phyloP scores from a whole-genome alignment of 1,140 invertebrate genomes.

The Nilaparvata lugens region DNA sequence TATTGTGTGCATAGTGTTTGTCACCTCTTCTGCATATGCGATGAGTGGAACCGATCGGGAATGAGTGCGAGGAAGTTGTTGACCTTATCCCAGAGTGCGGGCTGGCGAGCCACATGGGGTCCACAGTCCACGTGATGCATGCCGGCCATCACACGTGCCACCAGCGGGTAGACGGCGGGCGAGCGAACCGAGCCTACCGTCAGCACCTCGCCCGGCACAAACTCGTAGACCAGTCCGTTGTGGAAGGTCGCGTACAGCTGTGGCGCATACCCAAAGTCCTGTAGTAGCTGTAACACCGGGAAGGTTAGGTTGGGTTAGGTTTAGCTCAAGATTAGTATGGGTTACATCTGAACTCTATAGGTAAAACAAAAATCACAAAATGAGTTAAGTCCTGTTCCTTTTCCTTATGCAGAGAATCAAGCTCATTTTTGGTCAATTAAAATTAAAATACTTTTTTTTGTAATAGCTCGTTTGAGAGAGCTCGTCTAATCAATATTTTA shows the following conservation, averaged over 20 bases:
- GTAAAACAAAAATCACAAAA: no score
- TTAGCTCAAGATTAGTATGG: no score
- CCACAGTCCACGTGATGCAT: conserved; percentile 56
- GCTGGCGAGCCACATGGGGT: conserved; percentile 29
- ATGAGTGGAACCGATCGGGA: conserved; percentile 38
- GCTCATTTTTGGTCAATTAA: no score
- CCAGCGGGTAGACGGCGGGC: conserved; percentile 57
- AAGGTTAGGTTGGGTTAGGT: no score
- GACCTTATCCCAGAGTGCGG: conserved; percentile 61
- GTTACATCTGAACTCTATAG: no score
- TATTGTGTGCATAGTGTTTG: no score
- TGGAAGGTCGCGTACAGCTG: conserved; percentile 82
- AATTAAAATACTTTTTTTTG: no score
- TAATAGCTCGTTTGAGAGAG: no score
- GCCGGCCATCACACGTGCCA: conserved; percentile 69
- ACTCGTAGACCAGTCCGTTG: conserved; percentile 93
- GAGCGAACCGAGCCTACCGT: conserved; percentile 58
- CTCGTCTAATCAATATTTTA: no score
- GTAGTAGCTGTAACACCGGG: conserved; percentile 61
- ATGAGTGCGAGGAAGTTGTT: conserved; percentile 64
- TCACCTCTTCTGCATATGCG: not conserved
- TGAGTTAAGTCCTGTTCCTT: no score
- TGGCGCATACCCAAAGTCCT: conserved; percentile 68
- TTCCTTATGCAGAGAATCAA: no score
- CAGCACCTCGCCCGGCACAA: conserved; percentile 72